These are phyloP conservation scores for Eira barbara DNA, from an alignment of 2,113 vertebrate species.

Conservation along the genomic window DNA sequence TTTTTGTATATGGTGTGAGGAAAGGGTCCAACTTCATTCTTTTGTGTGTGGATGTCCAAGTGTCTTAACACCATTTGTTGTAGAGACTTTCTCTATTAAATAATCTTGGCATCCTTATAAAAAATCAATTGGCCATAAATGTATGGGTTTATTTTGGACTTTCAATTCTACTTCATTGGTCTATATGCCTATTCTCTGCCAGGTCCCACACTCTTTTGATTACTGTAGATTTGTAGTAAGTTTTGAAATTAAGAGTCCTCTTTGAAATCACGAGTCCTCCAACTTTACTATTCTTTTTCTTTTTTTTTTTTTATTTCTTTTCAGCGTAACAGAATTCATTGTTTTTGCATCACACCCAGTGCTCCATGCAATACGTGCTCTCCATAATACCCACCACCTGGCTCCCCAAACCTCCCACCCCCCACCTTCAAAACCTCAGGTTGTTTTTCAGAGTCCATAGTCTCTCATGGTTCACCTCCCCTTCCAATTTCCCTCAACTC, in stretches of 20 bases:
- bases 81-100: neutral
- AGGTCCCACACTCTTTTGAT: neutral
- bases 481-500: too few relatives aligned
- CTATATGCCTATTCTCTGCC: neutral
- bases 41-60: neutral
- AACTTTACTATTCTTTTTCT: neutral
- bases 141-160: neutral
- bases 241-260: neutral
- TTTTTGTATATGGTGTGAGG: neutral
- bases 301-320: neutral
- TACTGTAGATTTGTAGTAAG: neutral
- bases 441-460: too few relatives aligned
- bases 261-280: neutral
- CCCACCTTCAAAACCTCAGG: too few relatives aligned
- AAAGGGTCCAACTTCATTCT: neutral
- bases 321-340: too few relatives aligned
- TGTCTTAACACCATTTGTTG: neutral
- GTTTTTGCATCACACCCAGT: too few relatives aligned
- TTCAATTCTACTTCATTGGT: neutral
- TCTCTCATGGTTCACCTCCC: too few relatives aligned
- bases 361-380: too few relatives aligned
- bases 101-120: neutral
- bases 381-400: too few relatives aligned
- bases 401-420: too few relatives aligned
- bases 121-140: neutral